Evolutionary conservation across 2,888 invertebrate genomes (phyloP).

Genomic region (Archaeoteleia sp.): DNA sequence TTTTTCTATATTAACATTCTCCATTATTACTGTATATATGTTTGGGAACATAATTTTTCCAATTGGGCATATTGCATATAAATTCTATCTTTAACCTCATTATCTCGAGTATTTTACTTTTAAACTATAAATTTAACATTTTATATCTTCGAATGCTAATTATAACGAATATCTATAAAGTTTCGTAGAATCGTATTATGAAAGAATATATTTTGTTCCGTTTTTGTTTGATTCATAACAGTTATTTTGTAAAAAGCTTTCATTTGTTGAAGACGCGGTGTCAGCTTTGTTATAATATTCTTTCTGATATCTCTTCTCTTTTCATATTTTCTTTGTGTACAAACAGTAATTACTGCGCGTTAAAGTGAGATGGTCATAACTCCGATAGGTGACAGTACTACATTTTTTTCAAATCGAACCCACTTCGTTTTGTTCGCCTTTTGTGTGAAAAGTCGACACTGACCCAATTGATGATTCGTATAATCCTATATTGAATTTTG

Average conservation of each 20-base stretch:
- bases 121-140: too few relatives aligned
- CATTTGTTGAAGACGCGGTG: conserved; percentile 8
- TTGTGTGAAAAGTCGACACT: conserved; percentile 7
- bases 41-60: too few relatives aligned
- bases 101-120: too few relatives aligned
- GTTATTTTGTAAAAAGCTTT: neutral
- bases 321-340: conserved; percentile 15
- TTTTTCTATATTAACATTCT: too few relatives aligned
- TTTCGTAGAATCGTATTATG: too few relatives aligned
- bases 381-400: conserved; percentile 5
- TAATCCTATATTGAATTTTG: conserved; percentile 9
- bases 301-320: conserved; percentile 5
- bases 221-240: too few relatives aligned
- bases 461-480: conserved; percentile 5
- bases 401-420: conserved; percentile 27
- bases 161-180: too few relatives aligned
- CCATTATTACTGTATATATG: too few relatives aligned
- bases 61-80: too few relatives aligned
- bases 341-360: conserved; percentile 19
- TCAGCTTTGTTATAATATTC: conserved; percentile 25
- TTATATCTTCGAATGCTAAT: too few relatives aligned
- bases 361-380: conserved; percentile 6
- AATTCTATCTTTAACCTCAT: too few relatives aligned
- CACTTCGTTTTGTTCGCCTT: conserved; percentile 19
- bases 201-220: too few relatives aligned